Base-by-base conservation (phyloP, 2,888 invertebrate species). In the Phytoseiulus persimilis region DNA sequence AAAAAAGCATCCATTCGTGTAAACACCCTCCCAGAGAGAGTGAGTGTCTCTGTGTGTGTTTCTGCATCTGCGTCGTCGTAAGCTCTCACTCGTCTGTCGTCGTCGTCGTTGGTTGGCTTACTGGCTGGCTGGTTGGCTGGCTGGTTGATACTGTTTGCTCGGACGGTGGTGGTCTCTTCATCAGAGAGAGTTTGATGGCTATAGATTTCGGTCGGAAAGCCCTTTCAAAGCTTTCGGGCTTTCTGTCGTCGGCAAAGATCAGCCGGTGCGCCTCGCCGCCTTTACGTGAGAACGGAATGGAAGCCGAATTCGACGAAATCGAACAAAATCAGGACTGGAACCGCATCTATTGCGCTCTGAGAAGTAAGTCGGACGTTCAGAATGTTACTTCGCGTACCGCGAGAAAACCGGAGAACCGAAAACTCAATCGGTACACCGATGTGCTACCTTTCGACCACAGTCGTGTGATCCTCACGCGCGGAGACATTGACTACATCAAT, bases 391-490 rank as follows among this genome's bases (percentile, higher is more conserved):
- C 93, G 90, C 92, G 92, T 90, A 96, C 96, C 93, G 96, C 96
- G 11, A 95, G 95, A 92, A 95, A 95, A 92, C 94, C 95, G 9
- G 94, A 95, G 92, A 97, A 97, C 93, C 95, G 96, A 92, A 94
- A 94, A 90, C 93, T 97, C 91, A 98, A 98, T 93, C 95, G 98
- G 92, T 98, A 98, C 93, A 94, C 97, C 92, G 98, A 98, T 94
- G 98, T 98, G 33, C 87, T 87, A n/a, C 39, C 87, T 0, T 87
- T 96, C 93, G 98, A 98, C 93, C 97, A 98, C 93, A 96, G 96
- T 92, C 94, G 98, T 91, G 95, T 98, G 91, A 93, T 96, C 90
- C 93, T 98, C 89, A 94, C 95, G 91, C 94, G 95, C 92, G 95
- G 95, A 91, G 93, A 95, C 89, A 95, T 94, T 83, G 96, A 98